A percentile compares a stretch with the other conserved stretches of the same genome.
Conservation (phyloP, 2,888 invertebrate species). For the Neoascia interrupta region DNA sequence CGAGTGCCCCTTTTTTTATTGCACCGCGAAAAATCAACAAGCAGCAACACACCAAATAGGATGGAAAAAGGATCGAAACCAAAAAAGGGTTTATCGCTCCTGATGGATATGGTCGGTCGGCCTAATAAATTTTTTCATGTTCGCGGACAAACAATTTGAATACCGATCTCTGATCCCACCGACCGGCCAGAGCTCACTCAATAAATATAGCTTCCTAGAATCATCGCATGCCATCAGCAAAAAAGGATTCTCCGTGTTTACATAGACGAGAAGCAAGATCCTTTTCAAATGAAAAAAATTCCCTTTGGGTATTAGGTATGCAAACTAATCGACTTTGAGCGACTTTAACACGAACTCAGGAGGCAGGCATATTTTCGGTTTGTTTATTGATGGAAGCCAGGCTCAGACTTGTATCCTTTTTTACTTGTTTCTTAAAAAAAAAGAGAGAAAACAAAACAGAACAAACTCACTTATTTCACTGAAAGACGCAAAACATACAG, state of each 20-base stretch:
- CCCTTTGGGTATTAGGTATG: slow-evolving; percentile 34
- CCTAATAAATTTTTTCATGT: slow-evolving; percentile 53
- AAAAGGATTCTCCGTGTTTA: slow-evolving; percentile 47
- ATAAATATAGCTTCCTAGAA: slow-evolving; percentile 54
- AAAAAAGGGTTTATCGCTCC: slow-evolving; percentile 54
- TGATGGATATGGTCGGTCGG: no score
- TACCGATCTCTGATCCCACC: slow-evolving; percentile 44
- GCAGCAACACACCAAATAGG: neutral
- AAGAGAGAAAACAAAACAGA: no score
- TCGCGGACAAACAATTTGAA: slow-evolving; percentile 65
- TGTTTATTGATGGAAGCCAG: no score
- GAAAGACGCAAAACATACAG: slow-evolving; percentile 44
- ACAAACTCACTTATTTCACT: slow-evolving; percentile 53
- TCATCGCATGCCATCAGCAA: slow-evolving; percentile 25
- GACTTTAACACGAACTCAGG: slow-evolving; percentile 62
- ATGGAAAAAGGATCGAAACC: slow-evolving; percentile 31
- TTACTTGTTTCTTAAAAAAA: slow-evolving; percentile 18
- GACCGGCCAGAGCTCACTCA: slow-evolving; percentile 16
- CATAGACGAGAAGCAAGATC: slow-evolving; percentile 37
- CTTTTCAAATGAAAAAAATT: slow-evolving; percentile 26
- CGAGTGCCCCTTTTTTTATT: slow-evolving; percentile 60
- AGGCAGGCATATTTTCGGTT: slow-evolving; percentile 29
- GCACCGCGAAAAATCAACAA: slow-evolving; percentile 61
- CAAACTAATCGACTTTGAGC: slow-evolving; percentile 61
- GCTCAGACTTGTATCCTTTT: slow-evolving; percentile 30